Base-by-base conservation (phyloP, 2,888 invertebrate species). In the Tetrapedia diversipes region DNA sequence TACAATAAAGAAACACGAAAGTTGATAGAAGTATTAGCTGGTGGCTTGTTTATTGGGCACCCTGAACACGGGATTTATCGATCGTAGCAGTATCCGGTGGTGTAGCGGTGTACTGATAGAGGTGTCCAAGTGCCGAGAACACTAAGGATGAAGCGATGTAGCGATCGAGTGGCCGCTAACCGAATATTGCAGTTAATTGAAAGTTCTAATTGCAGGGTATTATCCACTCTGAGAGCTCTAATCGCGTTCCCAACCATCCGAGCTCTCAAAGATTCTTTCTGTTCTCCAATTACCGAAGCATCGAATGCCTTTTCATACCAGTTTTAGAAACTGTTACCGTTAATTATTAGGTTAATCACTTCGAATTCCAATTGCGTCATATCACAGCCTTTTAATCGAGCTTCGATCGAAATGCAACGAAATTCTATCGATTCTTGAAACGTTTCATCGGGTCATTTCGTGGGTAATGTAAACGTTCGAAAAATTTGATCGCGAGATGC, bases 171-270 rank as follows among this genome's bases (percentile, higher is more conserved):
- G 60, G 43, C 27, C 19, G 29, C n/a, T 60, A 14, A 37, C 24
- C n/a, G 47, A 49, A 49, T 61, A 37, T 61, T 14, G 37, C 32
- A 49, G 34, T 49, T 49, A 37, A 49, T 37, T 37, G 49, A 61
- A 61, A 37, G 49, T 61, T 49, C 49, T 49, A 61, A 61, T 61
- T 34, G 47, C 37, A n/a, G 47, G 4, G 60, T 49, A 49, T 61
- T 49, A 61, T 49, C 49, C 27, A 34, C 37, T 37, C n/a, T 7
- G 61, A 37, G 37, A 61, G 27, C 61, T 61, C 61, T 34, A 37
- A 61, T 61, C 24, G 19, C 49, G 24, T 19, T 37, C 24, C 43
- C 43, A 11, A 16, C 10, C 2, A n/a, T 4, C 6, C 8, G n/a
- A 24, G n/a, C 19, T n/a, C 22, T 16, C 16, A 11, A 11, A 16